These are phyloP conservation scores for Philhelius pedissequus DNA, from an alignment of 2,888 invertebrate genomes.

Conservation along the genomic window DNA sequence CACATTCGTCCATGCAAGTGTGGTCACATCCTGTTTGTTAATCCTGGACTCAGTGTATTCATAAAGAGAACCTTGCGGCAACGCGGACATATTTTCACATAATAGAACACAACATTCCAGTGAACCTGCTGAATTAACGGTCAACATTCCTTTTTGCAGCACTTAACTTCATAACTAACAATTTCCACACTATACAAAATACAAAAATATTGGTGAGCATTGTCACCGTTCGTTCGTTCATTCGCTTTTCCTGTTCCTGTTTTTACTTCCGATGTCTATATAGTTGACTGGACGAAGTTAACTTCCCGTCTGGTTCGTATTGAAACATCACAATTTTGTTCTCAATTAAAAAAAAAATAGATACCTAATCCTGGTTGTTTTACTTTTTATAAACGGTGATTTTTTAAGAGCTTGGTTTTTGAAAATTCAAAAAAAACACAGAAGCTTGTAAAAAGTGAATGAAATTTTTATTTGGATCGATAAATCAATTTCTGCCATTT, in stretches of 20 bases:
- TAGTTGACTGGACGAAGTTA: not conserved
- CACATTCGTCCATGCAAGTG: conserved; percentile 31
- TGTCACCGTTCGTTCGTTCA: not conserved
- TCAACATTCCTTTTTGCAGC: conserved; percentile 25
- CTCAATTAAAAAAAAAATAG: not conserved
- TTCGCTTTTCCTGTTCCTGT: not conserved
- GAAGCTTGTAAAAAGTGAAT: too few species aligned
- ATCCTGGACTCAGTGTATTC: conserved; percentile 36
- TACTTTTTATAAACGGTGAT: too few species aligned
- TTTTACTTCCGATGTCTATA: conserved; percentile 27
- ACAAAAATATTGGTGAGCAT: conserved; percentile 28
- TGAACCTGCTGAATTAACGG: conserved; percentile 44
- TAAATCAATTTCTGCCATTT: too few species aligned
- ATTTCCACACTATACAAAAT: conserved; percentile 16
- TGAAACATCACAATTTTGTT: not conserved
- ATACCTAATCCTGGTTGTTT: not conserved
- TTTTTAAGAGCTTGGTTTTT: too few species aligned
- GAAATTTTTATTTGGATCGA: too few species aligned
- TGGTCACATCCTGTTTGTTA: conserved; percentile 51
- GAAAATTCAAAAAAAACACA: too few species aligned
- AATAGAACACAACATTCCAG: conserved; percentile 44
- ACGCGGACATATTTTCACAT: conserved; percentile 49
- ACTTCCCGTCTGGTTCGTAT: conserved; percentile 20
- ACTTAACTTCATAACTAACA: conserved; percentile 42
- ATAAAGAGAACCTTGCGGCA: conserved; percentile 42